These are phyloP conservation scores for Flexamia atlantica DNA, from an alignment of 2,888 invertebrate genomes.

Conservation along the genomic window DNA sequence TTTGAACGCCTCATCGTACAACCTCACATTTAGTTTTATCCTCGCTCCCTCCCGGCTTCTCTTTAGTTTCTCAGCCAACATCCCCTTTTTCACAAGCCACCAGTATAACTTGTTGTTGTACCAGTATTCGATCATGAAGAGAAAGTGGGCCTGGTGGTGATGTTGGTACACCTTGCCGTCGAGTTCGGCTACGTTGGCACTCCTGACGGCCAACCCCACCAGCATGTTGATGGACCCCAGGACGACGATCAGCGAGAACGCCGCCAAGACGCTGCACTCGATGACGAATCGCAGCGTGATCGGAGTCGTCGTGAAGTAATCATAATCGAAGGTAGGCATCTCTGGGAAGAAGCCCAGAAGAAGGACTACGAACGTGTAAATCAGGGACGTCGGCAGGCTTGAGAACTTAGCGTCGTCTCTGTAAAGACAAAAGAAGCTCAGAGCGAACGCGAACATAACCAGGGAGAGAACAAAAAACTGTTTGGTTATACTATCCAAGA, in stretches of 20 bases:
- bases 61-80: background rate
- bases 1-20: constrained; percentile 1
- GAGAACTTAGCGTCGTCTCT: constrained; percentile 10
- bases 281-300: constrained; percentile 27
- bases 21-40: background rate
- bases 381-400: constrained; percentile 27
- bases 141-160: constrained; percentile 12
- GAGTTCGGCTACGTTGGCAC: constrained; percentile 11
- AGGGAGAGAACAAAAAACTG: constrained; percentile 30
- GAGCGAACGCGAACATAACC: constrained; percentile 29
- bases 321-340: constrained; percentile 21
- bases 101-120: background rate
- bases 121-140: constrained; percentile 21
- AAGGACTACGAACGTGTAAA: constrained; percentile 38
- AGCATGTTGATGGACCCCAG: constrained; percentile 43
- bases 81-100: constrained; percentile 9
- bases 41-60: background rate
- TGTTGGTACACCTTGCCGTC: constrained; percentile 44
- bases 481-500: constrained; percentile 34
- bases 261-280: constrained; percentile 1
- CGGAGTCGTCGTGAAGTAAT: constrained; percentile 21
- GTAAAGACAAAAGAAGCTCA: constrained; percentile 50
- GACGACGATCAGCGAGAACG: background rate
- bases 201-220: constrained; percentile 22
- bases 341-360: constrained; percentile 14